These are phyloP conservation scores for Xestia sexstrigata DNA, from an alignment of 2,888 invertebrate species.

Conservation along the genomic window DNA sequence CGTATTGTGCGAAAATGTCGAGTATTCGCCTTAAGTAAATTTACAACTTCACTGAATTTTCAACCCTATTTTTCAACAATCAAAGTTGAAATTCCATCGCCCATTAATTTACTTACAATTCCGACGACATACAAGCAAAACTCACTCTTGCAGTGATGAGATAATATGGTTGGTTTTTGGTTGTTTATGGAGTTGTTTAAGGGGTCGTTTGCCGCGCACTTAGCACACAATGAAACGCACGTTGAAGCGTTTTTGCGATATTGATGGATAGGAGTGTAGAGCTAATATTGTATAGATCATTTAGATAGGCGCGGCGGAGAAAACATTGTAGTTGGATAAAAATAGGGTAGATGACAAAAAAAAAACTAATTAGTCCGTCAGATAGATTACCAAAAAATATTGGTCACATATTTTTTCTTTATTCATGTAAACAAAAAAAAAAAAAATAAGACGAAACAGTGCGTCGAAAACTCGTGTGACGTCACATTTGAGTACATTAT, in stretches of 20 bases:
- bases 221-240: slow-evolving; percentile 84
- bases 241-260: slow-evolving; percentile 78
- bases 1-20: slow-evolving; percentile 74
- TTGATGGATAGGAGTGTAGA: slow-evolving; percentile 79
- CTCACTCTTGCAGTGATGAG: not conserved
- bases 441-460: too few relatives aligned
- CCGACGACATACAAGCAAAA: not conserved
- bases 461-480: too few relatives aligned
- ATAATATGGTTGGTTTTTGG: slow-evolving; percentile 65
- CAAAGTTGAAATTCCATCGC: slow-evolving; percentile 52
- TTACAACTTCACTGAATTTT: not conserved
- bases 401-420: too few relatives aligned
- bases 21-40: slow-evolving; percentile 75
- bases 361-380: too few relatives aligned
- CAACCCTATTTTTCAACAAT: rapidly evolving
- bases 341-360: too few relatives aligned
- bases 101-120: slow-evolving; percentile 8
- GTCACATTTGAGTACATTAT: too few relatives aligned
- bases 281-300: slow-evolving; percentile 80
- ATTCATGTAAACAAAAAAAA: too few relatives aligned
- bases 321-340: slow-evolving; percentile 49
- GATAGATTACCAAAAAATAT: too few relatives aligned
- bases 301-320: slow-evolving; percentile 58
- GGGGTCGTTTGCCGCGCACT: slow-evolving; percentile 75
- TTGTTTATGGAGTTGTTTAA: slow-evolving; percentile 74